These are phyloP conservation scores for Elmis aenea DNA, from an alignment of 2,888 invertebrate species.

Conservation along the genomic window DNA sequence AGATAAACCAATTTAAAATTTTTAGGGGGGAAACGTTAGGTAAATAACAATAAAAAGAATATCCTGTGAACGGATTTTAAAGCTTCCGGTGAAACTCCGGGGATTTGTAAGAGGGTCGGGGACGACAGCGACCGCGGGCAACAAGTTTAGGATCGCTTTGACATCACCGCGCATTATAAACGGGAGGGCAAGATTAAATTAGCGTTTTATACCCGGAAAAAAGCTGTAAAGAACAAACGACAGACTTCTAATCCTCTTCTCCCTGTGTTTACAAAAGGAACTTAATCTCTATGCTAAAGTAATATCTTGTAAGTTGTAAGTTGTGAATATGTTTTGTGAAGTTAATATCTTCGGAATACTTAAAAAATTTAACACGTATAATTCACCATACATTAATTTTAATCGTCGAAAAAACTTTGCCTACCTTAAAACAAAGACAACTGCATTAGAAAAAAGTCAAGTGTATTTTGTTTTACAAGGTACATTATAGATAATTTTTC, in stretches of 20 bases:
- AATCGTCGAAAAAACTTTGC: too few relatives aligned
- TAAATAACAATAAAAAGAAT: slow-evolving; percentile 37
- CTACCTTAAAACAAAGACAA: too few relatives aligned
- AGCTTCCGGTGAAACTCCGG: slow-evolving; percentile 36
- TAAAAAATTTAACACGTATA: too few relatives aligned
- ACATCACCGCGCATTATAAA: slow-evolving; percentile 32
- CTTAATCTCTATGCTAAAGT: slow-evolving; percentile 22
- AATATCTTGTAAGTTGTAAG: too few relatives aligned
- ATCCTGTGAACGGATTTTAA: slow-evolving; percentile 37
- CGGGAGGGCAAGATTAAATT: slow-evolving; percentile 34
- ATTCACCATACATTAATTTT: too few relatives aligned
- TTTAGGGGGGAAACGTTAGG: slow-evolving; percentile 22
- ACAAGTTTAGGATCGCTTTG: slow-evolving; percentile 37
- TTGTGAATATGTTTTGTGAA: too few relatives aligned
- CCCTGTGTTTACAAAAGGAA: slow-evolving; percentile 27
- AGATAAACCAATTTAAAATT: too few relatives aligned
- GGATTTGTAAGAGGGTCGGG: slow-evolving; percentile 33
- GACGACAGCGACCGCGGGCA: slow-evolving; percentile 39
- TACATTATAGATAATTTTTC: too few relatives aligned
- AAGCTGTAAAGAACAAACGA: slow-evolving; percentile 31
- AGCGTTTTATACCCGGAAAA: slow-evolving; percentile 36
- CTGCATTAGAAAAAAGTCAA: too few relatives aligned
- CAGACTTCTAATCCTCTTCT: slow-evolving; percentile 25
- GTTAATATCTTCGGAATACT: too few relatives aligned
- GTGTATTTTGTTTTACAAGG: too few relatives aligned